phyloP scores from a whole-genome alignment of 2,113 vertebrate genomes.

The Thalassarche chlororhynchos region DNA sequence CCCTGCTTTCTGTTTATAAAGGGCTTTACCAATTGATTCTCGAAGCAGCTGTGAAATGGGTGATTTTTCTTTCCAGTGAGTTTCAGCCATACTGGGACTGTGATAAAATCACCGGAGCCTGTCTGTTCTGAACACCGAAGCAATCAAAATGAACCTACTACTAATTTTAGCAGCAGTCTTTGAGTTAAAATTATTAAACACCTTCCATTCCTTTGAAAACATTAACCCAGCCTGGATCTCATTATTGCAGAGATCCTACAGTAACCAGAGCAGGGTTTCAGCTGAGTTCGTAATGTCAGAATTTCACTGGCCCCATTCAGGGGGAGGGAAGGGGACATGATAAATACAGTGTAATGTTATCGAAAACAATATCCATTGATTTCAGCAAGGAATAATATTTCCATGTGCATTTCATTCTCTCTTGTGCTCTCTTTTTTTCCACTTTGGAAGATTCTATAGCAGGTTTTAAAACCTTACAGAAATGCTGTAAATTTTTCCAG shows the following conservation, averaged over 20 bases:
- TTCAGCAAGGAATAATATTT: not conserved
- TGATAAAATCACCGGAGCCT: not conserved
- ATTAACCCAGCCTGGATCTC: not conserved
- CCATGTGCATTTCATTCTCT: not conserved
- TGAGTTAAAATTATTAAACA: constrained; percentile 29
- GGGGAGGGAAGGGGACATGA: not conserved
- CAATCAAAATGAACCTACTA: constrained; percentile 25
- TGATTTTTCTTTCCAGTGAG: constrained; percentile 9
- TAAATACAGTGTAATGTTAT: not conserved
- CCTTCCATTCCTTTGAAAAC: not conserved
- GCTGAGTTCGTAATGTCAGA: not conserved
- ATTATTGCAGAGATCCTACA: not conserved
- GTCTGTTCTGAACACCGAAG: not conserved
- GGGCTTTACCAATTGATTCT: not conserved
- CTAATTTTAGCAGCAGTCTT: constrained; percentile 18
- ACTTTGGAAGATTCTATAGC: not conserved
- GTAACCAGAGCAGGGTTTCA: not conserved
- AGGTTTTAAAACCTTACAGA: not conserved
- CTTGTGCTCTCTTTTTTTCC: not conserved
- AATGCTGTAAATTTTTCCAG: not conserved
- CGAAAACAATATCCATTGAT: not conserved
- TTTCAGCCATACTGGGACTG: not conserved
- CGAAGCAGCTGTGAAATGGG: not conserved
- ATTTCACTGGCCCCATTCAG: not conserved
- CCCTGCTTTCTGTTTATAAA: constrained; percentile 29